Percentiles rank a stretch among this genome's conserved stretches.
phyloP scores from a whole-genome alignment of 2,113 vertebrate genomes.

The Corythaixoides concolor region DNA sequence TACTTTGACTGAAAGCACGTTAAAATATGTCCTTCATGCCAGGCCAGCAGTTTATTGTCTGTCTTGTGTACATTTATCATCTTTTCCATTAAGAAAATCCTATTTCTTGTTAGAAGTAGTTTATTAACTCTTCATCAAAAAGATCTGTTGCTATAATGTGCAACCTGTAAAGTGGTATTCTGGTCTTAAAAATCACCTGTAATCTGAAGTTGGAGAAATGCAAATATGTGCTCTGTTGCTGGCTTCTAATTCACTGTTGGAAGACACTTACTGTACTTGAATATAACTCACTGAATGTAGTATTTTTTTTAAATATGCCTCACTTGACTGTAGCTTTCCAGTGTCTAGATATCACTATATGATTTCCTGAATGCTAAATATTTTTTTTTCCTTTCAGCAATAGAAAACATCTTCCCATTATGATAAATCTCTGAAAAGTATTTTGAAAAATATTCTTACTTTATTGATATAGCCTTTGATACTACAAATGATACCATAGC shows the following conservation, averaged over 20 bases:
- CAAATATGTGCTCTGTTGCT: background rate
- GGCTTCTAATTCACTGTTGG: background rate
- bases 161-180: background rate
- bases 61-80: background rate
- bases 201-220: background rate
- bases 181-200: background rate
- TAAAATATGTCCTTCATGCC: background rate
- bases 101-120: background rate
- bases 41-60: background rate
- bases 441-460: background rate
- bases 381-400: background rate
- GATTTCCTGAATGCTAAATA: background rate
- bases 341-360: background rate
- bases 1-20: background rate
- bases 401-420: background rate
- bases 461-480: background rate
- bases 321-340: background rate
- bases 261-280: background rate
- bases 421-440: background rate
- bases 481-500: background rate
- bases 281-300: background rate
- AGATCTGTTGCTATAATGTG: background rate
- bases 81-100: background rate
- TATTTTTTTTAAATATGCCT: background rate
- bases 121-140: background rate